Evolutionary conservation across 2,888 invertebrate species (phyloP).

Genomic region (Cepaea hortensis): DNA sequence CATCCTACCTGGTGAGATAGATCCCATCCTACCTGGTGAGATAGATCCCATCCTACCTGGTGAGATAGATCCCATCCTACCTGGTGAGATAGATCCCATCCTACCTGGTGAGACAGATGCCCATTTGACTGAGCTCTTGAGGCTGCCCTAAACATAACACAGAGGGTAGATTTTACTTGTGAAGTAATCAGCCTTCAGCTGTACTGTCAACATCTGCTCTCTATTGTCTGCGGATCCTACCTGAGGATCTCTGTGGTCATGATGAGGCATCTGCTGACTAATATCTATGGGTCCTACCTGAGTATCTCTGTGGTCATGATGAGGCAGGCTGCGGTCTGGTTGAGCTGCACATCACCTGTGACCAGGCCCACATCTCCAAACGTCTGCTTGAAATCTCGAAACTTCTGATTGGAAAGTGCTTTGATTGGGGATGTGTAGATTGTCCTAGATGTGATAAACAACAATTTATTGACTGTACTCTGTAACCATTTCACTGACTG

Average conservation of each 20-base stretch:
- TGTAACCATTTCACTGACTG: too few relatives aligned
- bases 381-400: constrained; percentile 93
- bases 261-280: constrained; percentile 89
- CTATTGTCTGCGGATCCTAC: constrained; percentile 47
- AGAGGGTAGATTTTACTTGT: too few relatives aligned
- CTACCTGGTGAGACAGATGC: too few relatives aligned
- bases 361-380: constrained; percentile 80
- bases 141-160: too few relatives aligned
- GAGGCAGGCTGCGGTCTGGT: constrained; percentile 93
- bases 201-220: too few relatives aligned
- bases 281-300: constrained; percentile 75
- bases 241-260: constrained; percentile 99
- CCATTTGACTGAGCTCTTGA: too few relatives aligned
- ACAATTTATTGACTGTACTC: background rate
- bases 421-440: constrained; percentile 99
- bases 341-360: constrained; percentile 90
- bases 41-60: too few relatives aligned
- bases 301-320: constrained; percentile 99
- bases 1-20: too few relatives aligned
- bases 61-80: too few relatives aligned
- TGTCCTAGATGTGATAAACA: constrained; percentile 62
- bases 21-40: too few relatives aligned
- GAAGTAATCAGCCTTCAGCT: too few relatives aligned
- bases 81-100: too few relatives aligned
- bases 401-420: constrained; percentile 98